phyloP scores from a whole-genome alignment of 1,140 invertebrate genomes.

The Drosophila kohkoa region DNA sequence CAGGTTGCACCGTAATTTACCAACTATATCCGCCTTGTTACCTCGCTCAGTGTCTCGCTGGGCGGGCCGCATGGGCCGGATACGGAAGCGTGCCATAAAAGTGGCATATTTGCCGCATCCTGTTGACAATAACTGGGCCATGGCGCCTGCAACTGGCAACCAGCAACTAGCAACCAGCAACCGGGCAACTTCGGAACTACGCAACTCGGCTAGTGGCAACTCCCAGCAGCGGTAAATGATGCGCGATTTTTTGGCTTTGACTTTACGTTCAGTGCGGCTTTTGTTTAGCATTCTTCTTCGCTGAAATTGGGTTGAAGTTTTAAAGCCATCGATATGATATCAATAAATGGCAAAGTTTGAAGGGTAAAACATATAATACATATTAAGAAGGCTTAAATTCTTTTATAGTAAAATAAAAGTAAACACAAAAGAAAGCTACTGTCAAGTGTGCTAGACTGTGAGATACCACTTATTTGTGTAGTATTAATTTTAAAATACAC shows the following conservation, averaged over 20 bases:
- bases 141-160: slow-evolving; percentile 10
- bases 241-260: slow-evolving; percentile 43
- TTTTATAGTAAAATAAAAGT: no score
- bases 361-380: background rate
- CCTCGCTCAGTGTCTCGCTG: slow-evolving; percentile 33
- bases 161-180: slow-evolving; percentile 4
- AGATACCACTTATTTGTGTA: no score
- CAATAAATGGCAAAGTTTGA: background rate
- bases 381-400: no score
- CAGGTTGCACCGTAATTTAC: slow-evolving; percentile 74
- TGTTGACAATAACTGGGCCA: slow-evolving; percentile 72
- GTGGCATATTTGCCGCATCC: slow-evolving; percentile 78
- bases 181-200: background rate
- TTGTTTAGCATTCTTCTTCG: background rate
- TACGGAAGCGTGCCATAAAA: slow-evolving; percentile 74
- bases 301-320: background rate
- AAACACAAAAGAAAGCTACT: no score
- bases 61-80: slow-evolving; percentile 40
- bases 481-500: no score
- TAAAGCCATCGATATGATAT: slow-evolving; percentile 2
- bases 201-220: slow-evolving; percentile 1
- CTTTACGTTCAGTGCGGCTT: slow-evolving; percentile 17
- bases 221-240: slow-evolving; percentile 37
- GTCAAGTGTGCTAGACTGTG: no score
- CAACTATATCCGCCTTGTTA: slow-evolving; percentile 74